Evolutionary conservation across 2,113 vertebrate genomes (phyloP), one percentile per base, ranked within the genome.

Genomic region (Dissostichus mawsoni): DNA sequence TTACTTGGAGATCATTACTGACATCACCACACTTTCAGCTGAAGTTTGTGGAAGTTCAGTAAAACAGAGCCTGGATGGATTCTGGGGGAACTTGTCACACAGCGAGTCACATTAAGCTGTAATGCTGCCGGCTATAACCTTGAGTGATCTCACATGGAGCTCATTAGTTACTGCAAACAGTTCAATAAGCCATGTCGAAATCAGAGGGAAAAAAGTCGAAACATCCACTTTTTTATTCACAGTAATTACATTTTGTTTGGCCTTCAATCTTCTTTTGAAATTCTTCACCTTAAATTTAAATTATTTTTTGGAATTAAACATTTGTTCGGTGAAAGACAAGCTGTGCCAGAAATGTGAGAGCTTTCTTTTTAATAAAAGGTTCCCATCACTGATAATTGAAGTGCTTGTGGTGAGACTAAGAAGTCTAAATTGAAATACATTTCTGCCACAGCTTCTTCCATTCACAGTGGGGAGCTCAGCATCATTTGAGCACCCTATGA

Each of bases 1-100:
- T 91, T 84, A 90, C 89, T 84, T 18, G 75, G 78, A 91, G 90
- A 91, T 91, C 87, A 86, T 89, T 91, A 91, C 89, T 76, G 90
- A 89, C 83, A 83, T 90, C 84, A 86, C 64, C 75, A 18, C 79
- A 80, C 72, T 85, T 81, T 69, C 83, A 82, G 81, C 80, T 73
- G 51, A 84, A 91, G 88, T 92, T 91, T 84, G 81, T 80, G 86
- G 74, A 86, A 89, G 86, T 90, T 89, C 87, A 85, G 82, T 62
- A 8, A 76, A 65, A 84, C 73, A 18, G 70, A 89, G 64, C 36
- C 73, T 82, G 17, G 51, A 62, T 57, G 82, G 78, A 66, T 74
- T 78, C 63, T 2, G 78, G 56, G 78, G 82, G 69, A 76, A 80
- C 69, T 66, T 67, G 87, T 85, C 80, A 76, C 78, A 80, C 57